Conservation (phyloP, 2,888 invertebrate species). For the Thecocarcelia acutangulata region DNA sequence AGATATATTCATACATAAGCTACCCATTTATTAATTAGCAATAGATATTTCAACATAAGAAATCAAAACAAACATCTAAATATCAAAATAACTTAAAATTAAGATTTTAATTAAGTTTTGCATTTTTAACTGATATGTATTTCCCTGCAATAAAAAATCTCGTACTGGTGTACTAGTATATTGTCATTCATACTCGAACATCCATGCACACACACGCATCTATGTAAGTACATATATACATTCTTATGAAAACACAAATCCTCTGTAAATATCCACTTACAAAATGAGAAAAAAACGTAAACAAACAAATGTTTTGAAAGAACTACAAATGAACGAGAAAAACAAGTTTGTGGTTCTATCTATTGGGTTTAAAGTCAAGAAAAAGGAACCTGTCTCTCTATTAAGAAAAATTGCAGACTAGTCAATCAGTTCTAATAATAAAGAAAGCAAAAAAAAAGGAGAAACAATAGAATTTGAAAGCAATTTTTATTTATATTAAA, state of each 20-base stretch:
- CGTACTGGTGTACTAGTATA: no score
- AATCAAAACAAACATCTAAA: no score
- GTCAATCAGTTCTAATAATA: background rate
- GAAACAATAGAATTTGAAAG: constrained; percentile 1
- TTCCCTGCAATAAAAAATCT: no score
- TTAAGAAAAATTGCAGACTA: constrained; percentile 31
- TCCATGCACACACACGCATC: no score
- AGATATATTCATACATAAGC: no score
- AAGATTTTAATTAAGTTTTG: no score
- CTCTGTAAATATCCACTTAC: no score
- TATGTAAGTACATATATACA: background rate
- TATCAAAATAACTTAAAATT: no score
- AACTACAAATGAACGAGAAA: constrained; percentile 50
- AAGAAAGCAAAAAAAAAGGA: background rate
- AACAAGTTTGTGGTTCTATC: constrained; percentile 38
- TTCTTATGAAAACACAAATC: background rate
- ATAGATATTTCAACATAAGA: no score
- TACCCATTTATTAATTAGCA: no score
- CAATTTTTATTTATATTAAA: background rate
- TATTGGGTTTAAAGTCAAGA: constrained; percentile 22
- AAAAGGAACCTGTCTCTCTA: constrained; percentile 54
- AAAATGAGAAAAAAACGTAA: constrained; percentile 1
- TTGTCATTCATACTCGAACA: no score
- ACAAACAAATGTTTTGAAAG: constrained; percentile 40
- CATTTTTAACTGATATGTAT: no score